Conservation (phyloP, 2,113 vertebrate species). For the Nymphicus hollandicus region DNA sequence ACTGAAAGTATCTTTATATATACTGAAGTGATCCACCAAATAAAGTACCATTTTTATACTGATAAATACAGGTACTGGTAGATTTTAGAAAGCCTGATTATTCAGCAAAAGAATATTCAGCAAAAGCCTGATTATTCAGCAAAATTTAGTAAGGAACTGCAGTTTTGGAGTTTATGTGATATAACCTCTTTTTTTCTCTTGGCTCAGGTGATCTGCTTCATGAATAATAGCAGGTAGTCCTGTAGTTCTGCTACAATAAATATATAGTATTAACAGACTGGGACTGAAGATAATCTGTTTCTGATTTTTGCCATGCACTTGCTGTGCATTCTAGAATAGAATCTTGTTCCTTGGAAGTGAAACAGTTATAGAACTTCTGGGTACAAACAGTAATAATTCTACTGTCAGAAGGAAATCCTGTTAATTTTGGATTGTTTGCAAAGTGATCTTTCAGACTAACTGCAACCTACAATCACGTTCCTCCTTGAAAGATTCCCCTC, state of each 20-base stretch:
- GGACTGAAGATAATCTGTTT: background rate
- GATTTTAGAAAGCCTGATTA: background rate
- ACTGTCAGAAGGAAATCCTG: background rate
- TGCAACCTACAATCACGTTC: background rate
- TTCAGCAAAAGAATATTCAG: background rate
- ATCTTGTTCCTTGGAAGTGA: background rate
- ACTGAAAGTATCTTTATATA: background rate
- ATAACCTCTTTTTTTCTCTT: background rate
- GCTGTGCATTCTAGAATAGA: background rate
- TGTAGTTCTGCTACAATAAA: background rate
- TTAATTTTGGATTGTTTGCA: background rate
- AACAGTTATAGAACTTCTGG: background rate
- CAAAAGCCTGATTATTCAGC: no score
- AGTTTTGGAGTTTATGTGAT: background rate
- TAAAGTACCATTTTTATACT: background rate
- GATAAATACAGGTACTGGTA: background rate
- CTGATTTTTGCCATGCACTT: constrained; percentile 3
- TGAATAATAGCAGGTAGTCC: background rate
- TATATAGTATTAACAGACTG: background rate
- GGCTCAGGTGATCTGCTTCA: background rate
- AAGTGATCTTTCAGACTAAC: background rate
- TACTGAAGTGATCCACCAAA: background rate
- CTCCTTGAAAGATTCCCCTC: background rate
- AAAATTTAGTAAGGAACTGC: background rate
- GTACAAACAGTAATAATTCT: background rate